Base-by-base conservation (phyloP, 2,888 invertebrate species). In the Exocentrus adspersus region DNA sequence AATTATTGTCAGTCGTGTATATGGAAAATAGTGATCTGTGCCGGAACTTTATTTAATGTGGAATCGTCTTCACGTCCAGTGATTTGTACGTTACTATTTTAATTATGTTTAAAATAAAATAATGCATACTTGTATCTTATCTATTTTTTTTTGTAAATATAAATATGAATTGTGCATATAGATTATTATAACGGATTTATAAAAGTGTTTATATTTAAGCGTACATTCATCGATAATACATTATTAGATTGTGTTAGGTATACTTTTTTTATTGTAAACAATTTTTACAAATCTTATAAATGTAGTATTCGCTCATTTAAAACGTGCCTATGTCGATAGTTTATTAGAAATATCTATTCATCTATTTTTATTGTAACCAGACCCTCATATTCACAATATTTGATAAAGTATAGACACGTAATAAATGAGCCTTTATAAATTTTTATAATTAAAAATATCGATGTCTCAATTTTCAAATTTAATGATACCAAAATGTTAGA, bases 121-220 rank as follows among this genome's bases (percentile, higher is more conserved):
- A 75, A 73, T 72, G 77, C 79, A 78, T 79, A 77, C 71, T 77
- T 78, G 78, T 79, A 80, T 77, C 78, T 79, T 77, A 74, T 68
- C 69, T 71, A 77, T 75, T 80, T 79, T 80, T 82, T 80, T 83
- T 82, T 83, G 82, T 77, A 83, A 82, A 83, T 79, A 79, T n/a
- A n/a, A n/a, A 79, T 76, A 80, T 78, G 77, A 81, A 81, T 79
- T 83, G 82, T 82, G 82, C 82, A 82, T 82, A 81, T 82, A 82
- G 81, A 81, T 81, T 79, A 81, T 79, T 78, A 79, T 77, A 81
- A 78, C 78, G 79, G 79, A 79, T 80, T 81, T 81, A 80, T 79
- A 77, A 81, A 79, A 81, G 78, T 80, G 80, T 81, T 81, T 79
- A 79, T 80, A 79, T 77, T 74, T 80, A 79, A 79, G 77, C 76